Conservation (phyloP, 2,888 invertebrate species). For the Drosophila meridiana region DNA sequence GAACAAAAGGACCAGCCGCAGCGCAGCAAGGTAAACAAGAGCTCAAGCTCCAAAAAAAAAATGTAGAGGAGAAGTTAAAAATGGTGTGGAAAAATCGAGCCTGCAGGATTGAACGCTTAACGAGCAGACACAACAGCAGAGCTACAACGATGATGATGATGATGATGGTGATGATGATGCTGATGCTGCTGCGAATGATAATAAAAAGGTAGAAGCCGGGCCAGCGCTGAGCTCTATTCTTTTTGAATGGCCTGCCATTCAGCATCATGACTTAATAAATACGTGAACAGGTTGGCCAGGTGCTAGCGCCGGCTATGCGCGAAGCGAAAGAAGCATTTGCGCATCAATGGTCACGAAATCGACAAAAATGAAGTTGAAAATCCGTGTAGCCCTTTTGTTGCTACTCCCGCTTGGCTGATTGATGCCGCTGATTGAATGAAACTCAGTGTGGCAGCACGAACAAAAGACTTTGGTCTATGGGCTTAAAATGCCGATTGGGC, state of each 20-base stretch:
- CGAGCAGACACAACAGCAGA: constrained; percentile 12
- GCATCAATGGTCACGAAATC: constrained; percentile 74
- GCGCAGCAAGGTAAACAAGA: constrained; percentile 35
- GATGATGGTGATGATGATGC: constrained; percentile 1
- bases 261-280: constrained; percentile 76
- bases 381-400: constrained; percentile 49
- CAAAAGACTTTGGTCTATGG: constrained; percentile 31
- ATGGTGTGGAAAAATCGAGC: constrained; percentile 10
- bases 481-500: constrained; percentile 1
- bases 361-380: constrained; percentile 76
- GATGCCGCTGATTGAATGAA: constrained; percentile 61
- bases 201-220: constrained; percentile 4
- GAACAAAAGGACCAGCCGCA: constrained; percentile 13
- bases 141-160: constrained; percentile 10
- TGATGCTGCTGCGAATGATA: constrained; percentile 18
- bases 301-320: constrained; percentile 27
- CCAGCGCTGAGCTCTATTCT: constrained; percentile 15
- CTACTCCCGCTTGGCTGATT: constrained; percentile 39
- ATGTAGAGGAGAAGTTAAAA: background rate
- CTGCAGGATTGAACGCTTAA: constrained; percentile 7
- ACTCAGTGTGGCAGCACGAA: constrained; percentile 24
- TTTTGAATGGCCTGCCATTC: constrained; percentile 47
- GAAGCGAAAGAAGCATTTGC: constrained; percentile 50
- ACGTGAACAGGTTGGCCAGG: constrained; percentile 50
- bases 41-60: constrained; percentile 2